Evolutionary conservation across 2,888 invertebrate genomes (phyloP).

Genomic region (Fragum fragum): DNA sequence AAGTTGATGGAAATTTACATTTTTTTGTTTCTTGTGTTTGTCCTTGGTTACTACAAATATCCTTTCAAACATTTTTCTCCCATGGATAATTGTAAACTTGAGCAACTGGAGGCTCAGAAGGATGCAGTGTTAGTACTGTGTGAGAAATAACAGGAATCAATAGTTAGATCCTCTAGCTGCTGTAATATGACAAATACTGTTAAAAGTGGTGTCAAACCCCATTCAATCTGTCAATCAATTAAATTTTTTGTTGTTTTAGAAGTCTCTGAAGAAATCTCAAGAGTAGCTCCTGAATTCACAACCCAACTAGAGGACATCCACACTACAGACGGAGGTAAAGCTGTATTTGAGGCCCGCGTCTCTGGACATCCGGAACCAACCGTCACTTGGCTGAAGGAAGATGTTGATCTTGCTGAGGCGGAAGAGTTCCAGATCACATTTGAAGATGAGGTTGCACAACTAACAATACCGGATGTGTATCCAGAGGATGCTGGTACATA

Average conservation of each 20-base stretch:
- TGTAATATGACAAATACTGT: no score
- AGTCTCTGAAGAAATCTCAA: slow-evolving; percentile 72
- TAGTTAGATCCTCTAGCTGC: no score
- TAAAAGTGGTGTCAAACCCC: no score
- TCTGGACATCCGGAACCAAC: slow-evolving; percentile 86
- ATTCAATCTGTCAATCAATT: no score
- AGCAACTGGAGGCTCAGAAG: no score
- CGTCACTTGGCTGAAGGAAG: slow-evolving; percentile 95
- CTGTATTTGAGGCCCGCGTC: slow-evolving; percentile 83
- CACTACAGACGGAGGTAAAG: slow-evolving; percentile 81
- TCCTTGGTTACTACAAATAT: neutral
- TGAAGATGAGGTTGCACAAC: slow-evolving; percentile 85
- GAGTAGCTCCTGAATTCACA: slow-evolving; percentile 78
- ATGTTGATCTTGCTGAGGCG: slow-evolving; percentile 88
- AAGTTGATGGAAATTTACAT: no score
- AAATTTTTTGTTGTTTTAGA: slow-evolving; percentile 40
- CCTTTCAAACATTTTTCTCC: no score
- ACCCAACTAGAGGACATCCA: slow-evolving; percentile 72
- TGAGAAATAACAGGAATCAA: no score
- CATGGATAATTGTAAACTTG: no score
- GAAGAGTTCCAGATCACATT: slow-evolving; percentile 89
- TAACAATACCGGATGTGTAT: slow-evolving; percentile 90
- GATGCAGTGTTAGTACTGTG: no score
- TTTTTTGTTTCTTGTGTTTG: neutral
- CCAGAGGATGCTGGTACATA: slow-evolving; percentile 92